A percentile compares a stretch with the other conserved stretches of the same genome.
phyloP scores from a whole-genome alignment of 53 echinoderm and acorn worm genomes.

The Patiria pectinifera region DNA sequence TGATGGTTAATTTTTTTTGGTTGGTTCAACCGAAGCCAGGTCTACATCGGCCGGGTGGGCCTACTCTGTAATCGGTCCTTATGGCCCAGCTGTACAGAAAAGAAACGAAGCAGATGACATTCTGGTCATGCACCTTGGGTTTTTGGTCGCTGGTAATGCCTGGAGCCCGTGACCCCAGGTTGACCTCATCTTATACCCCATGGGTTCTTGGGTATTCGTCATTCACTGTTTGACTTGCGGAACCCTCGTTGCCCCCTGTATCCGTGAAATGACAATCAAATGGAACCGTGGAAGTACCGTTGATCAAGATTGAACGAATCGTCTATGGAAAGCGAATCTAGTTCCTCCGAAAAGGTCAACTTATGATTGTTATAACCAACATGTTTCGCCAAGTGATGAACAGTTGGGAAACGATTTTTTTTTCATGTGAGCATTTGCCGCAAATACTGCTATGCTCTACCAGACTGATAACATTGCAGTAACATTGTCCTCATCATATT shows the following conservation, averaged over 20 bases:
- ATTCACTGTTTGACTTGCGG: conserved; percentile 4
- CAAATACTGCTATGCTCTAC: too few relatives aligned
- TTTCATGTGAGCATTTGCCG: too few relatives aligned
- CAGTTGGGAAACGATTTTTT: not conserved
- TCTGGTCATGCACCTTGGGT: conserved; percentile 29
- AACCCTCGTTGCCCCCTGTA: not conserved
- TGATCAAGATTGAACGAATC: conserved; percentile 21
- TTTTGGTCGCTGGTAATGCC: conserved; percentile 19
- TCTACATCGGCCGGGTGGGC: not conserved
- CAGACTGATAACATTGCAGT: too few relatives aligned
- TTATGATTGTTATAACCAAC: too few relatives aligned
- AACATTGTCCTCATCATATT: too few relatives aligned
- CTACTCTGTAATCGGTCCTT: not conserved
- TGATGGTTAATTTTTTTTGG: conserved; percentile 52
- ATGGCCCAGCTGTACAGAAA: not conserved
- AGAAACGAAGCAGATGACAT: conserved; percentile 9
- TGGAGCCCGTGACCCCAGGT: conserved; percentile 35
- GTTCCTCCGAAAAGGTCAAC: not conserved
- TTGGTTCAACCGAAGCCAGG: not conserved
- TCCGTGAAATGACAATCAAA: not conserved
- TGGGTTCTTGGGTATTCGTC: conserved; percentile 14
- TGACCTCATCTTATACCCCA: conserved; percentile 44
- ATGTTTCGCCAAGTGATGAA: not conserved
- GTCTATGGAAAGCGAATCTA: not conserved
- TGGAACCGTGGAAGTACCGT: not conserved